Base-by-base conservation (phyloP, 2,113 vertebrate species). In the Cranoglanis bouderius region DNA sequence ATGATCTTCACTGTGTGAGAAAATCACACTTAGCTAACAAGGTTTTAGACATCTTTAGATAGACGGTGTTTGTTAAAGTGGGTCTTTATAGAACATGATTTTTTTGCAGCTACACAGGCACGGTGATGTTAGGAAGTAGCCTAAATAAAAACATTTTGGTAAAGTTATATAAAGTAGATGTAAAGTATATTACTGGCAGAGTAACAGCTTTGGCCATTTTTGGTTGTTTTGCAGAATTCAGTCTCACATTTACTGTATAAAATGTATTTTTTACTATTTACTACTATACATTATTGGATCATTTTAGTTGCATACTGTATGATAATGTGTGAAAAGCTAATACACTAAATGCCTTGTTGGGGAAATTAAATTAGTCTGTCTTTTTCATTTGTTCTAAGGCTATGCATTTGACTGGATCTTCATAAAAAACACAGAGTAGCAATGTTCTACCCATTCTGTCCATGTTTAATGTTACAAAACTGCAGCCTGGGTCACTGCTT, bases 381-480 rank as follows among this genome's bases (percentile, higher is more conserved):
- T 13, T 77, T 77, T 77, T 5, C 10, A 13, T 77, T 74, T 3
- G 19, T 29, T 46, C 21, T 1, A 43, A 24, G 21, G 3, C 40
- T 26, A 46, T 5, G 3, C 10, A 26, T 49, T 49, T 55, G 7
- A 46, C 6, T 43, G 63, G 63, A 35, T 51, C 19, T 81, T 85
- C 26, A 61, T 4, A 13, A 78, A 74, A 78, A 24, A 26, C 51
- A 43, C 43, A 80, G 75, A 51, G 74, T n/a, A 40, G 35, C n/a
- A 35, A 74, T 43, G 53, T 18, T 57, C 49, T 63, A 43, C 38
- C 5, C 29, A 43, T 29, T 74, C 7, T 63, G 18, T 80, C 16
- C 40, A 29, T 87, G 74, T 16, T 80, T 67, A 51, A 35, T 43
- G 26, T 63, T 87, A 65, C 19, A 81, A 82, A 74, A 72, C 63